Evolutionary conservation across 2,797 vertebrate genomes (phyloP).

Genomic region (Leucoraja ocellata): DNA sequence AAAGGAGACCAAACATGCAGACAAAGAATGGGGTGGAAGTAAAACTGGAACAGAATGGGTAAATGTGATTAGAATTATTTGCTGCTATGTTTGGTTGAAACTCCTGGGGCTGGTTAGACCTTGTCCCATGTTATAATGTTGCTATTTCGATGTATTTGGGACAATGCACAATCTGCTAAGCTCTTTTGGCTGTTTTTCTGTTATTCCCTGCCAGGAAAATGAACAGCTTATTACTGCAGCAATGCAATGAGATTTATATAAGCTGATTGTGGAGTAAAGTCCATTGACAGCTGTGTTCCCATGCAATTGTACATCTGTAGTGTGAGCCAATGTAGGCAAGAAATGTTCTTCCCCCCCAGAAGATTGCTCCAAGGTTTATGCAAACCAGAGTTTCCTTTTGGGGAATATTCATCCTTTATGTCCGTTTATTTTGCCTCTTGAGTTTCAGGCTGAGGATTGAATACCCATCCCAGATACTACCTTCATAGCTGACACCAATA

Average conservation of each 20-base stretch:
- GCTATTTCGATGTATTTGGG: slow-evolving; percentile 6
- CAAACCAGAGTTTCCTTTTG: background rate
- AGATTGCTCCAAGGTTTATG: background rate
- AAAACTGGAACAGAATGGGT: background rate
- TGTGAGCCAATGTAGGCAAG: background rate
- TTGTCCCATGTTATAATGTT: background rate
- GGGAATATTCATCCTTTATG: background rate
- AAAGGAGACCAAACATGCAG: background rate
- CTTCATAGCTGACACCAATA: no score
- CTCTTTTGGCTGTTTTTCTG: slow-evolving; percentile 49
- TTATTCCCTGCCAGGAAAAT: slow-evolving; percentile 44
- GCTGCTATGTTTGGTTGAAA: background rate
- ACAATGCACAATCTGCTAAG: slow-evolving; percentile 39
- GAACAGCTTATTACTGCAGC: slow-evolving; percentile 53
- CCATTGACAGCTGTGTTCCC: slow-evolving; percentile 45
- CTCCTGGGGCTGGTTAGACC: background rate
- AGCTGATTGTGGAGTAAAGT: slow-evolving; percentile 47
- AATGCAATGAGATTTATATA: slow-evolving; percentile 51
- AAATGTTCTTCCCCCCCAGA: background rate
- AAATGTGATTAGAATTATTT: background rate
- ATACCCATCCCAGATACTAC: no score
- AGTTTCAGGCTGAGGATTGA: no score
- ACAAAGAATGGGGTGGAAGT: background rate
- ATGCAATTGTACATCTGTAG: background rate
- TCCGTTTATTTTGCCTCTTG: no score